Conservation (phyloP, 2,113 vertebrate species). For the Taurulus bubalis region DNA sequence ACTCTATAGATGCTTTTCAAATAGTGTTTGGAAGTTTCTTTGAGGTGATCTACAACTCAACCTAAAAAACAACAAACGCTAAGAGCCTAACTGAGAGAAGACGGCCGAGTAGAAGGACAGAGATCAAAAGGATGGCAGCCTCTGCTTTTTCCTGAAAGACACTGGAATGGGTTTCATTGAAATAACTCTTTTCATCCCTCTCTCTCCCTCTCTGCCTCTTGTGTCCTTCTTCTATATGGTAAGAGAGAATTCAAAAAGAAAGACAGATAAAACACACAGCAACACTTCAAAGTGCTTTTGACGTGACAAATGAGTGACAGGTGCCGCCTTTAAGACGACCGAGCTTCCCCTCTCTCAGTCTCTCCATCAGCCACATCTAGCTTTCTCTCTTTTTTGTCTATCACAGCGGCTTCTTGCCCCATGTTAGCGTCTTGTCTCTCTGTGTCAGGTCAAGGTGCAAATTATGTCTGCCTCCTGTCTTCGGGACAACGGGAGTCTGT, state of each 20-base stretch:
- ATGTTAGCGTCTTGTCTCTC: constrained; percentile 59
- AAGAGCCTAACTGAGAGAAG: constrained; percentile 1
- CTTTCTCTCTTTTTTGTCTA: constrained; percentile 27
- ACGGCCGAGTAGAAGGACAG: not conserved
- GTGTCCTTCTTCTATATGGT: not conserved
- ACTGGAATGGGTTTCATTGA: constrained; percentile 15
- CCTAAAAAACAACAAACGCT: constrained; percentile 3
- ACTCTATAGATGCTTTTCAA: constrained; percentile 8
- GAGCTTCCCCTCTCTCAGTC: not conserved
- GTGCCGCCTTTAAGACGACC: constrained; percentile 35
- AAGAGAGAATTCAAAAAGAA: constrained; percentile 12
- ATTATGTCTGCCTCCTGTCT: constrained; percentile 53
- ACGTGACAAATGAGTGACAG: constrained; percentile 63
- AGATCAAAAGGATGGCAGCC: constrained; percentile 6
- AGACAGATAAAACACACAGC: constrained; percentile 20
- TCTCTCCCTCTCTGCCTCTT: not conserved
- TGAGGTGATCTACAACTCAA: constrained; percentile 19
- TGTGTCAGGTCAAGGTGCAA: constrained; percentile 54
- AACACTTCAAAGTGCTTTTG: constrained; percentile 26
- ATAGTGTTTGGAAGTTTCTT: not conserved
- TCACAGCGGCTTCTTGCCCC: constrained; percentile 9
- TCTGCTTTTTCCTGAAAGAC: constrained; percentile 7
- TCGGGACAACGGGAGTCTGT: constrained; percentile 40
- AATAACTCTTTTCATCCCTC: not conserved
- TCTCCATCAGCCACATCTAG: constrained; percentile 1